A percentile compares a stretch with the other conserved stretches of the same genome.
Evolutionary conservation across 2,113 vertebrate genomes (phyloP).

Genomic region (Bos javanicus): DNA sequence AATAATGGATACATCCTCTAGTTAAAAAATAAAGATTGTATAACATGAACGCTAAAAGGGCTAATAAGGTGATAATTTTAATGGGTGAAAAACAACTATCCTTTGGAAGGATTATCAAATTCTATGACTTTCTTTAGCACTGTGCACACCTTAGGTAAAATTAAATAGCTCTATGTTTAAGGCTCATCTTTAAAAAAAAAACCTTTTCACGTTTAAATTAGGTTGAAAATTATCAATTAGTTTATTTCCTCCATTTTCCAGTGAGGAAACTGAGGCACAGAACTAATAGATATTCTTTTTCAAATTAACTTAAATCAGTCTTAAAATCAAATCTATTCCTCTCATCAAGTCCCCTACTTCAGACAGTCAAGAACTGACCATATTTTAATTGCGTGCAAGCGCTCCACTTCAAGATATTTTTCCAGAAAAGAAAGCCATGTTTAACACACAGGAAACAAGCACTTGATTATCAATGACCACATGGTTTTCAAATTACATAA

Average conservation of each 20-base stretch:
- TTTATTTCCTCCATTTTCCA: background rate
- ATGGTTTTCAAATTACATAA: background rate
- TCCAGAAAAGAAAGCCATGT: background rate
- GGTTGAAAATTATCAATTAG: background rate
- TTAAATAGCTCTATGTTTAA: background rate
- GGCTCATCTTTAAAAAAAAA: background rate
- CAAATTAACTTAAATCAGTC: background rate
- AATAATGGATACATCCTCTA: background rate
- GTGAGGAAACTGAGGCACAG: background rate
- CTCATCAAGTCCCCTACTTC: background rate
- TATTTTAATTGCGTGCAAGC: background rate
- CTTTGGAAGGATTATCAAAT: background rate
- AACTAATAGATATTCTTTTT: background rate
- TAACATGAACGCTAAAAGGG: background rate
- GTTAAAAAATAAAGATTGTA: background rate
- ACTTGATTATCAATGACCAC: background rate
- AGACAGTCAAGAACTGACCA: background rate
- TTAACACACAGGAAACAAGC: background rate
- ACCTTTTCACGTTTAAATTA: background rate
- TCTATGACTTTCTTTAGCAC: background rate
- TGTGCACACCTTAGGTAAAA: background rate
- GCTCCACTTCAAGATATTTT: background rate
- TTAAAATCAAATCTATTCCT: background rate
- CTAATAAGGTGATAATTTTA: background rate
- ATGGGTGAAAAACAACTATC: background rate